These are phyloP conservation scores for Orestias chungarensis DNA, from an alignment of 2,797 vertebrate genomes.

Conservation along the genomic window DNA sequence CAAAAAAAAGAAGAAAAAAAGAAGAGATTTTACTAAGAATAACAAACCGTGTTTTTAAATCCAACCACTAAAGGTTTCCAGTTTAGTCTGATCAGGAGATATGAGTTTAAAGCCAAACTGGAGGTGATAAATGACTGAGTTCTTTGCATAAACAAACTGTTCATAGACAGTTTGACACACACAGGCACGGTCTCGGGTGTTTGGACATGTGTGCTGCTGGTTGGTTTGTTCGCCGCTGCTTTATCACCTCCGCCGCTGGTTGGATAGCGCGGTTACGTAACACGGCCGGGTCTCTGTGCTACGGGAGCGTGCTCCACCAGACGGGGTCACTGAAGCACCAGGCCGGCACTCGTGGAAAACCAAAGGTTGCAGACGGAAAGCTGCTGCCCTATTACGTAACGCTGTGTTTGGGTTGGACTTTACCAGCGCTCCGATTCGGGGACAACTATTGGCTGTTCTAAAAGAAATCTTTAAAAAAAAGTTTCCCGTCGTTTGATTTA, in stretches of 20 bases:
- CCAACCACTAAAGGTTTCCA: neutral
- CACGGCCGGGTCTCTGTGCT: conserved; percentile 28
- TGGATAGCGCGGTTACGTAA: conserved; percentile 73
- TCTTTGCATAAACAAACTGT: conserved; percentile 5
- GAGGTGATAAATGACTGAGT: neutral
- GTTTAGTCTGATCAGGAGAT: neutral
- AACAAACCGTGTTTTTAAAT: neutral
- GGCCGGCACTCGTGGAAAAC: conserved; percentile 20
- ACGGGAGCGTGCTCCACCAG: conserved; percentile 37
- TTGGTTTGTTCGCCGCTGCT: conserved; percentile 42
- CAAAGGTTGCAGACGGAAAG: conserved; percentile 7
- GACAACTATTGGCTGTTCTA: neutral
- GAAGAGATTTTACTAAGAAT: neutral
- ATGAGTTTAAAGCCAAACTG: conserved; percentile 4
- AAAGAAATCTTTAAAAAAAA: neutral
- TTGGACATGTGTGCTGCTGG: conserved; percentile 3
- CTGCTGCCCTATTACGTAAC: conserved; percentile 24
- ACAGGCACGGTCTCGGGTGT: neutral
- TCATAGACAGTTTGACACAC: conserved; percentile 22
- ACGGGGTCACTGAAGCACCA: conserved; percentile 53
- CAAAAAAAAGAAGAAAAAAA: conserved; percentile 1
- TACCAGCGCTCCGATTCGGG: neutral
- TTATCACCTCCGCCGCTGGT: conserved; percentile 53
- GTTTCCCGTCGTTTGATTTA: neutral
- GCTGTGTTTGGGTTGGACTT: neutral